Evolutionary conservation across 2,888 invertebrate species (phyloP).

Genomic region (Yponomeuta plumbellus): DNA sequence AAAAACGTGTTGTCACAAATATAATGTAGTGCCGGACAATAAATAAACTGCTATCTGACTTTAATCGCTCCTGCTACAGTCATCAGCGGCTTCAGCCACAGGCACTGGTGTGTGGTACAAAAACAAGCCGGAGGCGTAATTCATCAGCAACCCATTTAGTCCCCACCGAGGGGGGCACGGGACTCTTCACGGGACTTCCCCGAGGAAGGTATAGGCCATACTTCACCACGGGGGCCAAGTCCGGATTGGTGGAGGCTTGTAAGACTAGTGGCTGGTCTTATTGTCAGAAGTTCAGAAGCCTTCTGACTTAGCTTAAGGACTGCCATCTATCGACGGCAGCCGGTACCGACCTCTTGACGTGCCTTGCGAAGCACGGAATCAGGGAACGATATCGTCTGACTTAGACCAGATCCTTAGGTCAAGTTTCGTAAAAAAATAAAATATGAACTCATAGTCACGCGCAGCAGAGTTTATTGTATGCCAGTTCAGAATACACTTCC

Average conservation of each 20-base stretch:
- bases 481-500: neutral
- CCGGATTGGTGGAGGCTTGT: too few species aligned
- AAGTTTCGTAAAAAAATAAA: slow-evolving; percentile 9
- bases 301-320: too few species aligned
- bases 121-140: neutral
- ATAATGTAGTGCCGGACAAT: slow-evolving; percentile 52
- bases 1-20: slow-evolving; percentile 34
- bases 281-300: too few species aligned
- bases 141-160: too few species aligned
- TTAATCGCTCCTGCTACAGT: slow-evolving; percentile 45
- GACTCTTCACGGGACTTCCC: too few species aligned
- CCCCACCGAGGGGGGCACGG: too few species aligned
- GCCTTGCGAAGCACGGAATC: too few species aligned
- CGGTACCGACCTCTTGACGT: too few species aligned
- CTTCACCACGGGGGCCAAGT: too few species aligned
- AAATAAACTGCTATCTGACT: slow-evolving; percentile 48
- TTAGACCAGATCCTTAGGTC: slow-evolving; percentile 4
- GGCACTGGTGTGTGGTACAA: neutral
- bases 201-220: too few species aligned
- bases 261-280: too few species aligned
- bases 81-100: slow-evolving; percentile 21
- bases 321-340: too few species aligned
- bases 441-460: slow-evolving; percentile 9
- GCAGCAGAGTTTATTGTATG: neutral
- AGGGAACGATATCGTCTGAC: neutral